A percentile compares a stretch with the other conserved stretches of the same genome.
Conservation (phyloP, 2,113 vertebrate genomes). For the Prochilodus magdalenae region DNA sequence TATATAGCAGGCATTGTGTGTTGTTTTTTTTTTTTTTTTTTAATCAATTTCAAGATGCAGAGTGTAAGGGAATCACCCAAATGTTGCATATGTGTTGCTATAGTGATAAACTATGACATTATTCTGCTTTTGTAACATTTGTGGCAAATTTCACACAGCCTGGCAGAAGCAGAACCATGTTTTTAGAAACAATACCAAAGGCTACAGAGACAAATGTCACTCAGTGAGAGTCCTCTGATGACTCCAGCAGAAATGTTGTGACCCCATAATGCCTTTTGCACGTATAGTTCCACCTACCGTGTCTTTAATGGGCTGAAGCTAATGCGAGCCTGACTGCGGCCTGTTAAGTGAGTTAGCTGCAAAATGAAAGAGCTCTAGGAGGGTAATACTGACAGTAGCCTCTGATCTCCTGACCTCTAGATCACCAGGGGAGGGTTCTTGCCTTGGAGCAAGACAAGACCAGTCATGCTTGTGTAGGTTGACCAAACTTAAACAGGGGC, state of each 20-base stretch:
- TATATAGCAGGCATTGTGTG: neutral
- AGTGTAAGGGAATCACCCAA: neutral
- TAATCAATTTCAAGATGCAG: too few relatives aligned
- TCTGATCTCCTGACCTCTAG: constrained; percentile 64
- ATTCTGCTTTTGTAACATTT: neutral
- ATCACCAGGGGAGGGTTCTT: constrained; percentile 51
- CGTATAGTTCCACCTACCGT: neutral
- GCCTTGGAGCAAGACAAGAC: constrained; percentile 43
- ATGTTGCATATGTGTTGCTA: neutral
- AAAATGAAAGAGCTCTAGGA: constrained; percentile 3
- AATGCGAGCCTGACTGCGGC: neutral
- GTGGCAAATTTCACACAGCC: neutral
- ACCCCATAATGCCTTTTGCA: neutral
- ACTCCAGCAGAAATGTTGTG: neutral
- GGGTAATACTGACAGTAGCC: constrained; percentile 28
- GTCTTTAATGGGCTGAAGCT: neutral
- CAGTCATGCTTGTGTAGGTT: constrained; percentile 30
- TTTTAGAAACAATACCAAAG: constrained; percentile 32
- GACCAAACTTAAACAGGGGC: constrained; percentile 53
- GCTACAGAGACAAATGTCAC: neutral
- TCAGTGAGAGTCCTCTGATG: neutral
- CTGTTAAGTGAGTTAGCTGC: constrained; percentile 17
- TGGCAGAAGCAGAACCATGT: neutral
- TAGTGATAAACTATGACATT: neutral
- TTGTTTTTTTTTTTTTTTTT: neutral